phyloP scores from a whole-genome alignment of 2,113 vertebrate species.

The Acanthisitta chloris region DNA sequence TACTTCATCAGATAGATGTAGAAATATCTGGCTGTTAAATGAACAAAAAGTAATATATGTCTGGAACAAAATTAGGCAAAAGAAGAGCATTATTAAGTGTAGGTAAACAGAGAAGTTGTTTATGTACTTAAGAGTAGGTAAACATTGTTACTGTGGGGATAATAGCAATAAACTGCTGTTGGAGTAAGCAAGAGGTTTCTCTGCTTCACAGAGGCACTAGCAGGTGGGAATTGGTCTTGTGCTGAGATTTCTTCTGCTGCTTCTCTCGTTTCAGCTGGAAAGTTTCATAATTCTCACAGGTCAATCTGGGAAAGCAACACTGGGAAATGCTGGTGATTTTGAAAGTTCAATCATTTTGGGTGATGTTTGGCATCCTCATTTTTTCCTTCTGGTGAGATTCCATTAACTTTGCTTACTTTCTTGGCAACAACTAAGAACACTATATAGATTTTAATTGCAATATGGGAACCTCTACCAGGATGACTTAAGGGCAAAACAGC shows the following conservation, averaged over 20 bases:
- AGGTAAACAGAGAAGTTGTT: background rate
- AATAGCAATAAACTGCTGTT: background rate
- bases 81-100: background rate
- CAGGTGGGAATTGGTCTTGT: background rate
- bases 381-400: conserved; percentile 30
- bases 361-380: background rate
- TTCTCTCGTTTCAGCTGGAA: background rate
- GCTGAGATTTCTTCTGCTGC: background rate
- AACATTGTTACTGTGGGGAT: background rate
- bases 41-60: background rate
- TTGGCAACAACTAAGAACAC: background rate
- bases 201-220: background rate
- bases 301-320: background rate
- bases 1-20: background rate
- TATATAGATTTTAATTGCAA: background rate
- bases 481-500: conserved; percentile 34
- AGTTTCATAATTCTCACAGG: background rate
- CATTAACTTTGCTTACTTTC: background rate
- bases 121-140: background rate
- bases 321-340: conserved; percentile 31
- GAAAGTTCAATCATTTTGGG: background rate
- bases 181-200: background rate
- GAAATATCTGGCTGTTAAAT: background rate
- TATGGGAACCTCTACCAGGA: background rate
- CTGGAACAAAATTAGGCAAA: background rate